Conservation (phyloP, 1,140 invertebrate species). For the Trichonephila inaurata region DNA sequence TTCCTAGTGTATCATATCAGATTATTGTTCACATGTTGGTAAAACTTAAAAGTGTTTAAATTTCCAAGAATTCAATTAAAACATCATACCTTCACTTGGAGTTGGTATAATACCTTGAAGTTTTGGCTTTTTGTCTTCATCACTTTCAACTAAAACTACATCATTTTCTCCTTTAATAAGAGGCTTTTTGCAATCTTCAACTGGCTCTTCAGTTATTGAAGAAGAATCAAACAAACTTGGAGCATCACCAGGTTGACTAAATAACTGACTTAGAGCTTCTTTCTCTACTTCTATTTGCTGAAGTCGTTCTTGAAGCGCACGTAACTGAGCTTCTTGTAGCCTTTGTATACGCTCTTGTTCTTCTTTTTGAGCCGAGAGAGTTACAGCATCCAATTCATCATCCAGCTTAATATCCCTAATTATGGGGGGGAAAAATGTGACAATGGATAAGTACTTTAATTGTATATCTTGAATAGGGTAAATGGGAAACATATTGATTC, state of each 20-base stretch:
- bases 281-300: constrained; percentile 76
- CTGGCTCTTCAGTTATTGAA: constrained; percentile 67
- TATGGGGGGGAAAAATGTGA: too few relatives aligned
- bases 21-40: too few relatives aligned
- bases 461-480: too few relatives aligned
- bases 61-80: not conserved
- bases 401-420: constrained; percentile 93
- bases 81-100: constrained; percentile 47
- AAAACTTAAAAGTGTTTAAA: too few relatives aligned
- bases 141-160: constrained; percentile 77
- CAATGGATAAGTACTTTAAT: too few relatives aligned
- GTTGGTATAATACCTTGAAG: constrained; percentile 53
- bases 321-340: constrained; percentile 79
- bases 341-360: constrained; percentile 89
- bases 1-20: too few relatives aligned
- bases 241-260: constrained; percentile 80
- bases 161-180: constrained; percentile 74
- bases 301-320: constrained; percentile 76
- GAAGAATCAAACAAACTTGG: constrained; percentile 79
- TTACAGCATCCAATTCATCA: constrained; percentile 93
- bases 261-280: constrained; percentile 73
- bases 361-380: constrained; percentile 93
- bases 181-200: constrained; percentile 23
- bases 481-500: too few relatives aligned
- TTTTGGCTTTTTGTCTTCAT: constrained; percentile 77